phyloP scores from a whole-genome alignment of 2,113 vertebrate genomes.

The Neolamprologus brichardi region DNA sequence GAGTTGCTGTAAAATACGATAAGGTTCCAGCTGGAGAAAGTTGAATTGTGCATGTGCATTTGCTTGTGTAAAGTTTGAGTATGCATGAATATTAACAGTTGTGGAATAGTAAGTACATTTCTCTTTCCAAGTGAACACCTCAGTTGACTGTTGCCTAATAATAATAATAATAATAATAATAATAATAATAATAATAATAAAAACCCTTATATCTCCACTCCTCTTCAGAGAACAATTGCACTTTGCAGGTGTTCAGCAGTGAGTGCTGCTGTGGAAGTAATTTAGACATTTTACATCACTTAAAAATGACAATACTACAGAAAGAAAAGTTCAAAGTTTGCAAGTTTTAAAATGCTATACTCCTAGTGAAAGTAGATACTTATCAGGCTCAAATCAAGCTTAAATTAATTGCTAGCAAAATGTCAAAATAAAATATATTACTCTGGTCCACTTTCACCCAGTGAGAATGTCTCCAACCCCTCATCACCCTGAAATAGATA shows the following conservation, averaged over 20 bases:
- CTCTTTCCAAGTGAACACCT: background rate
- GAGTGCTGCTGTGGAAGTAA: background rate
- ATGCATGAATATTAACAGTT: background rate
- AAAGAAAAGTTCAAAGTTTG: background rate
- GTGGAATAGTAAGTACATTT: background rate
- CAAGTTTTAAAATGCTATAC: background rate
- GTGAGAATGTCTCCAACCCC: background rate
- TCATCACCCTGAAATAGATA: background rate
- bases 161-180: background rate
- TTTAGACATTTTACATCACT: background rate
- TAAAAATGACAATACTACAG: background rate
- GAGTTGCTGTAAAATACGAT: background rate
- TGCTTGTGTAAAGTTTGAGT: background rate
- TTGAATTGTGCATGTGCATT: background rate
- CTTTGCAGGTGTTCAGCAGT: background rate
- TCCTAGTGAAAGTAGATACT: background rate
- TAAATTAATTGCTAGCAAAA: background rate
- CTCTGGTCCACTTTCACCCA: background rate
- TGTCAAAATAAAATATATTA: background rate
- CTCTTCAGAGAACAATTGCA: background rate
- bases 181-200: background rate
- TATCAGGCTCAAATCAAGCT: background rate
- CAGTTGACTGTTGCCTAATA: background rate
- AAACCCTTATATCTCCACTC: background rate
- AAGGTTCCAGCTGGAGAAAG: background rate